A percentile compares a stretch with the other conserved stretches of the same genome.
These are phyloP conservation scores for Thaumetopoea pityocampa DNA, from an alignment of 1,140 invertebrate genomes.

Conservation along the genomic window DNA sequence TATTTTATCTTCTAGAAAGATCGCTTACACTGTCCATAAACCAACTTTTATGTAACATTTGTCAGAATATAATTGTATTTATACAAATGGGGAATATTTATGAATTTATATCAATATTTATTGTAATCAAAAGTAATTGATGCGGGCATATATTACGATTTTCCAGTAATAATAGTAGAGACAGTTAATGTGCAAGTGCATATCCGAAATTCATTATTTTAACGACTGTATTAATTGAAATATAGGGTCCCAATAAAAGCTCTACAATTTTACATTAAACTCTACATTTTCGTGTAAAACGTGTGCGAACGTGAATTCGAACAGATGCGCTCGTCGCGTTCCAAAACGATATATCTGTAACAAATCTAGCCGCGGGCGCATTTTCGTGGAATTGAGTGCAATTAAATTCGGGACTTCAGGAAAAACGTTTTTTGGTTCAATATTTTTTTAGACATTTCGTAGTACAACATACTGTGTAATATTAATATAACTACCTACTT, in stretches of 20 bases:
- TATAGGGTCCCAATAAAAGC: constrained; percentile 37
- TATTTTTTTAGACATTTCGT: constrained; percentile 6
- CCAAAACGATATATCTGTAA: constrained; percentile 41
- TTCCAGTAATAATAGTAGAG: no score
- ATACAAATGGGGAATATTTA: no score
- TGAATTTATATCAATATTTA: no score
- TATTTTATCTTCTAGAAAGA: no score
- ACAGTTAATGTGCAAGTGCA: not conserved
- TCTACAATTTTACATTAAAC: constrained; percentile 36
- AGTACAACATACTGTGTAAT: not conserved
- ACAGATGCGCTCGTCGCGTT: constrained; percentile 33
- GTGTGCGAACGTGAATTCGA: constrained; percentile 23
- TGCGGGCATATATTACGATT: no score
- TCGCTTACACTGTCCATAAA: no score
- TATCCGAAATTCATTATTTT: constrained; percentile 4
- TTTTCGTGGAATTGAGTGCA: constrained; percentile 23
- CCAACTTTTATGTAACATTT: no score
- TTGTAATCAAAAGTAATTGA: no score
- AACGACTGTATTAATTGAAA: constrained; percentile 37
- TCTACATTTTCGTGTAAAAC: constrained; percentile 30
- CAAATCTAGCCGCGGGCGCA: constrained; percentile 21
- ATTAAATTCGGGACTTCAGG: constrained; percentile 24
- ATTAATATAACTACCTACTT: constrained; percentile 4
- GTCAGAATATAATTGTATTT: no score
- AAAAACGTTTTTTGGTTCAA: not conserved